phyloP scores from a whole-genome alignment of 2,888 invertebrate species.

The Scaeva pyrastri region DNA sequence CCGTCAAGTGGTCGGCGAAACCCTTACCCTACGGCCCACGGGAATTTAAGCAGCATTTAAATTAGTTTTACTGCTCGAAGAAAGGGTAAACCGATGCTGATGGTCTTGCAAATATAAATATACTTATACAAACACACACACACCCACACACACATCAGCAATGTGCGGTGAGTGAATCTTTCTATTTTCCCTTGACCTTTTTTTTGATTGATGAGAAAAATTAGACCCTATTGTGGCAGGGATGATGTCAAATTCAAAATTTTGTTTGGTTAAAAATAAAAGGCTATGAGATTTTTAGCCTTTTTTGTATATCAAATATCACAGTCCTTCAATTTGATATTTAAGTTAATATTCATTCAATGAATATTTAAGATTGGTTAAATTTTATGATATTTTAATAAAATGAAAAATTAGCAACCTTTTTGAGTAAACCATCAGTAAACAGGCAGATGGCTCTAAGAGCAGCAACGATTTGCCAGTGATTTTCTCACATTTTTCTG shows the following conservation, averaged over 20 bases:
- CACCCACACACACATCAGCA: not conserved
- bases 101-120: not conserved
- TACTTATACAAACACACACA: too few relatives aligned
- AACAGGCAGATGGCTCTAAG: too few relatives aligned
- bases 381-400: not conserved
- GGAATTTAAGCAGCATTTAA: slow-evolving; percentile 28
- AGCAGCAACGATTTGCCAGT: too few relatives aligned
- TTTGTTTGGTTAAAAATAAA: not conserved
- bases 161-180: not conserved
- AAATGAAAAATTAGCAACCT: too few relatives aligned
- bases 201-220: slow-evolving; percentile 21
- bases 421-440: too few relatives aligned
- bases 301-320: not conserved
- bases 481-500: too few relatives aligned
- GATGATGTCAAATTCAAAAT: not conserved
- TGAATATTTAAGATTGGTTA: not conserved
- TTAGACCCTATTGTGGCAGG: not conserved
- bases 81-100: not conserved
- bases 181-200: slow-evolving; percentile 3
- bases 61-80: not conserved
- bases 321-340: not conserved
- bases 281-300: not conserved
- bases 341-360: not conserved
- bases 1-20: not conserved
- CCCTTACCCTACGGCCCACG: slow-evolving; percentile 17